Conservation (phyloP, 2,797 vertebrate genomes). For the Tauraco hartlaubi region DNA sequence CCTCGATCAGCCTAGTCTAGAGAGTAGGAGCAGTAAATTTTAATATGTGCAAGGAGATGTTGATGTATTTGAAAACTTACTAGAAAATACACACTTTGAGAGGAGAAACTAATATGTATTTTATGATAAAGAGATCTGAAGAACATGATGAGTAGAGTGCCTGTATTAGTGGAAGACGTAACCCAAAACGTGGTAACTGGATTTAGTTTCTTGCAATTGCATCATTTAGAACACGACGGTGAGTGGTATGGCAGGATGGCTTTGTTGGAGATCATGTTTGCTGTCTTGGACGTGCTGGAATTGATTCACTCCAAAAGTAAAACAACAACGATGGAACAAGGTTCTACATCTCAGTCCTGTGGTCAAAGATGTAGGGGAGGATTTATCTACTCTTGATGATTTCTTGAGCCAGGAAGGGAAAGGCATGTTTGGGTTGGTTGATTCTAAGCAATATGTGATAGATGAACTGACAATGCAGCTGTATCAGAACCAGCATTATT, state of each 20-base stretch:
- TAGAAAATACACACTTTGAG: not conserved
- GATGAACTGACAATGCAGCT: not conserved
- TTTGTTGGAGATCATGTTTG: not conserved
- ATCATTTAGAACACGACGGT: accelerated
- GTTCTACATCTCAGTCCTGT: not conserved
- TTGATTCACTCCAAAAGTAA: not conserved
- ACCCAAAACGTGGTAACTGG: not conserved
- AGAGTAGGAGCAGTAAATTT: not conserved
- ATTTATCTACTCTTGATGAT: not conserved
- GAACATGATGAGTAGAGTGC: not conserved
- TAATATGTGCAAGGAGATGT: not conserved
- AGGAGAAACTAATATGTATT: not conserved
- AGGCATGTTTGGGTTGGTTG: not conserved
- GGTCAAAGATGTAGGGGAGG: not conserved
- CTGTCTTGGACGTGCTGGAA: accelerated
- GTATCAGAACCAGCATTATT: not conserved
- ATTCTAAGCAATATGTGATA: not conserved
- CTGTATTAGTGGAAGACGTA: not conserved
- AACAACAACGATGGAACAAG: not conserved
- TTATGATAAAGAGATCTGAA: not conserved
- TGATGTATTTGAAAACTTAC: not conserved
- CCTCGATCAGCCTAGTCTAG: not conserved
- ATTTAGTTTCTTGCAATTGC: not conserved
- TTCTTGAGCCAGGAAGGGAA: not conserved
- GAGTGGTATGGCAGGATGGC: not conserved